These are phyloP conservation scores for Gadus chalcogrammus DNA, from an alignment of 2,113 vertebrate genomes.

Conservation along the genomic window DNA sequence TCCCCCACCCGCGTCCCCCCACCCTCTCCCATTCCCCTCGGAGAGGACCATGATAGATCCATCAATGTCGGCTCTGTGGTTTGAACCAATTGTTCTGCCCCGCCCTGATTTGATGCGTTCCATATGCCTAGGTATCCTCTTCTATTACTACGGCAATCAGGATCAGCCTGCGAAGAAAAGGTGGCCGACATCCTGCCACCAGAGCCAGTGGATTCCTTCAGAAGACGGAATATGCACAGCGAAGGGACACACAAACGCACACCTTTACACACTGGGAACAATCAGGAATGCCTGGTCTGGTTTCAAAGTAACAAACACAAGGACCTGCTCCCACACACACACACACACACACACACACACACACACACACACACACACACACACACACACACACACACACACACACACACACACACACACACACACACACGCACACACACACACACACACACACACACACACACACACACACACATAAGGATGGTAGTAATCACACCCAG, in stretches of 20 bases:
- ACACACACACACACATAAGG: neutral
- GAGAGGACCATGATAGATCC: slow-evolving; percentile 48
- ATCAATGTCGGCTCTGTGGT: slow-evolving; percentile 44
- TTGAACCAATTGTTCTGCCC: slow-evolving; percentile 47
- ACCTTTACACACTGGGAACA: neutral
- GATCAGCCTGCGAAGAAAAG: slow-evolving; percentile 35
- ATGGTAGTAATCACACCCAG: neutral
- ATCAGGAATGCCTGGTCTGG: too few species aligned
- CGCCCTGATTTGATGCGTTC: slow-evolving; percentile 53
- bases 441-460: slow-evolving; percentile 3
- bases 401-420: slow-evolving; percentile 4
- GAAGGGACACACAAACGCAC: slow-evolving; percentile 1
- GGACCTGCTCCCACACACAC: too few species aligned
- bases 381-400: slow-evolving; percentile 4
- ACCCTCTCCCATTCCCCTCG: neutral
- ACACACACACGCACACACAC: slow-evolving; percentile 11
- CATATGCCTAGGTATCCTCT: slow-evolving; percentile 57
- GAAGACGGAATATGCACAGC: neutral
- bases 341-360: neutral
- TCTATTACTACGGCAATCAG: slow-evolving; percentile 52
- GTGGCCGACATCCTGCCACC: slow-evolving; percentile 42
- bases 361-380: slow-evolving; percentile 11
- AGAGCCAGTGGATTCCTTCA: slow-evolving; percentile 1
- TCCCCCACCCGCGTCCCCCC: neutral
- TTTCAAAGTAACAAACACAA: too few species aligned